phyloP scores from a whole-genome alignment of 2,888 invertebrate genomes.

The Cryptocheilus praepositus region DNA sequence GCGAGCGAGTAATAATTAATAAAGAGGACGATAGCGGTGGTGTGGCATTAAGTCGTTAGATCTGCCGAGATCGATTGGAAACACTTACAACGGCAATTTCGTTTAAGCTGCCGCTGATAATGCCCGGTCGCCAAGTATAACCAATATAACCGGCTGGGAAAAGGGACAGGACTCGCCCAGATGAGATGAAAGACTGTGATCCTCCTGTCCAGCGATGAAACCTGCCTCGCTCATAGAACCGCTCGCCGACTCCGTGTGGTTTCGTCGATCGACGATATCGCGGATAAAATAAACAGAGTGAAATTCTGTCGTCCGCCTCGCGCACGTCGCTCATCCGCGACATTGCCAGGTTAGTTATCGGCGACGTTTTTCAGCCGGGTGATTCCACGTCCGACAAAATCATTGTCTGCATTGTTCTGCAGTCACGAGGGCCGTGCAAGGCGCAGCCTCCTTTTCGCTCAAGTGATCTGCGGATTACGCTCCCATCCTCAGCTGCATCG shows the following conservation, averaged over 20 bases:
- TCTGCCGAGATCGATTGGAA: conserved; percentile 45
- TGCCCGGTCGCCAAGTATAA: conserved; percentile 22
- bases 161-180: conserved; percentile 10
- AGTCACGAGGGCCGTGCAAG: background rate
- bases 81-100: conserved; percentile 51
- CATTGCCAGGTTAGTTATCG: conserved; percentile 10
- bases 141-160: conserved; percentile 9
- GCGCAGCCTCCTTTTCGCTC: too few relatives aligned
- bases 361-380: background rate
- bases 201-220: background rate
- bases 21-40: conserved; percentile 32
- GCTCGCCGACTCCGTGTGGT: conserved; percentile 23
- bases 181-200: conserved; percentile 10
- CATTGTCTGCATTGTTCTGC: background rate
- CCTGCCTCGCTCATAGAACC: too few relatives aligned
- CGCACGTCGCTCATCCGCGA: conserved; percentile 1
- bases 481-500: too few relatives aligned
- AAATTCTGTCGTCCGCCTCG: conserved; percentile 26
- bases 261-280: conserved; percentile 32
- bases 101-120: conserved; percentile 43
- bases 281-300: conserved; percentile 50
- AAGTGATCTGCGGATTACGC: too few relatives aligned
- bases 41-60: conserved; percentile 52
- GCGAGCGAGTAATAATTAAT: conserved; percentile 42
- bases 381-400: background rate